Evolutionary conservation across 37 sponge, comb jelly and placozoan genomes (phyloP).

Genomic region (Oscarella lobularis): DNA sequence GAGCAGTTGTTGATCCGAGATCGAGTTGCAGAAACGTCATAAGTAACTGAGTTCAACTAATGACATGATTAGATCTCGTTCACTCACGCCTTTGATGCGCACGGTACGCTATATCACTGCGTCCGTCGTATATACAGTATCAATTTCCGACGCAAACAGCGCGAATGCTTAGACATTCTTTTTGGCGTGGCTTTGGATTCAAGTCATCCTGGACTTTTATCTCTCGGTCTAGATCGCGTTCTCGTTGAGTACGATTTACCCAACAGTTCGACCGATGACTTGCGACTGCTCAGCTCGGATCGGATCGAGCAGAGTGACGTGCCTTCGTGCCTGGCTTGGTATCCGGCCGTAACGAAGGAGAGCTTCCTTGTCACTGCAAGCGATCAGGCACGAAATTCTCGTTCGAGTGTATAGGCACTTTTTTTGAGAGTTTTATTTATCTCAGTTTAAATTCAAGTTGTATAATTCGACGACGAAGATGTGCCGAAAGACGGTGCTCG

Average conservation of each 20-base stretch:
- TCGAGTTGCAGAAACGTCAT: no score
- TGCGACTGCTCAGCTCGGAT: slow-evolving; percentile 43
- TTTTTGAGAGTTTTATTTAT: background rate
- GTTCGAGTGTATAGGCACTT: background rate
- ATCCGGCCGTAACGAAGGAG: slow-evolving; percentile 88
- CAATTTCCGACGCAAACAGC: no score
- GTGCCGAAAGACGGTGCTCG: slow-evolving; percentile 88
- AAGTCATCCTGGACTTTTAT: slow-evolving; percentile 38
- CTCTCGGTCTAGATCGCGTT: slow-evolving; percentile 1
- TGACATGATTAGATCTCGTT: no score
- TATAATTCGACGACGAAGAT: slow-evolving; percentile 86
- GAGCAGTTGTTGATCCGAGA: no score
- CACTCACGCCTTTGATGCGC: no score
- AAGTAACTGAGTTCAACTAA: no score
- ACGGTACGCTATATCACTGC: no score
- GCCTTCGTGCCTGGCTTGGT: slow-evolving; percentile 66
- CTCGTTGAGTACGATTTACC: slow-evolving; percentile 88
- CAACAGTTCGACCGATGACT: slow-evolving; percentile 56
- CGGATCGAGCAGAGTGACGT: slow-evolving; percentile 91
- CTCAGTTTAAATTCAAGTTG: slow-evolving; percentile 84
- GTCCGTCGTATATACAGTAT: no score
- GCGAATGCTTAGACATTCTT: slow-evolving; percentile 26
- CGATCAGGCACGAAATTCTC: slow-evolving; percentile 33
- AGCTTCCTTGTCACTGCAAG: slow-evolving; percentile 79
- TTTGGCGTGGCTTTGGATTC: slow-evolving; percentile 67